phyloP scores from a whole-genome alignment of 2,888 invertebrate species.

The Argynnis bischoffii region DNA sequence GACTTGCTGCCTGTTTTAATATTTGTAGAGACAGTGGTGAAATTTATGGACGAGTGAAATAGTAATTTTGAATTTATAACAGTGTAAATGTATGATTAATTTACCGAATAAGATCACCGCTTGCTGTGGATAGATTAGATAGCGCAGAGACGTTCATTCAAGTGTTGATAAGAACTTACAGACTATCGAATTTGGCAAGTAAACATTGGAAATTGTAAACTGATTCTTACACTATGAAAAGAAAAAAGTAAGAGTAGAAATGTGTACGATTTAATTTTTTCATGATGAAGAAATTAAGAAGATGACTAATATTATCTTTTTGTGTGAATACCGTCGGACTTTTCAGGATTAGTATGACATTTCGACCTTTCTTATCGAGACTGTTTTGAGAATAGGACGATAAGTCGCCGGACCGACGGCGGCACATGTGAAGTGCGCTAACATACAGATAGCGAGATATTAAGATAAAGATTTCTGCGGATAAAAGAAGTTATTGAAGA shows the following conservation, averaged over 20 bases:
- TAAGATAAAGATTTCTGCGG: slow-evolving; percentile 69
- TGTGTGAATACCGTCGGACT: slow-evolving; percentile 68
- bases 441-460: slow-evolving; percentile 67
- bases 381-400: slow-evolving; percentile 66
- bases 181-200: slow-evolving; percentile 65
- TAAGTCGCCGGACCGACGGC: slow-evolving; percentile 77
- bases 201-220: slow-evolving; percentile 61
- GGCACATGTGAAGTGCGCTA: slow-evolving; percentile 76
- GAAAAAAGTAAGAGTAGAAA: slow-evolving; percentile 68
- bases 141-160: slow-evolving; percentile 70
- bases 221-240: slow-evolving; percentile 70
- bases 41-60: slow-evolving; percentile 33
- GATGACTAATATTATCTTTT: slow-evolving; percentile 61
- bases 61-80: slow-evolving; percentile 26
- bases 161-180: slow-evolving; percentile 77
- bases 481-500: slow-evolving; percentile 73
- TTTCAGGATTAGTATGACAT: slow-evolving; percentile 63
- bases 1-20: slow-evolving; percentile 39
- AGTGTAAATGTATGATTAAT: slow-evolving; percentile 39
- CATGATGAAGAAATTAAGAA: slow-evolving; percentile 60
- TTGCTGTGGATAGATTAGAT: slow-evolving; percentile 76
- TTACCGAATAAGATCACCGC: slow-evolving; percentile 69
- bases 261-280: slow-evolving; percentile 35
- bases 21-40: slow-evolving; percentile 53
- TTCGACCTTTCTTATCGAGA: slow-evolving; percentile 67